Evolutionary conservation across 30 jellyfish, hydroid and myxozoan genomes (phyloP).

Genomic region (Aurelia coerulea): DNA sequence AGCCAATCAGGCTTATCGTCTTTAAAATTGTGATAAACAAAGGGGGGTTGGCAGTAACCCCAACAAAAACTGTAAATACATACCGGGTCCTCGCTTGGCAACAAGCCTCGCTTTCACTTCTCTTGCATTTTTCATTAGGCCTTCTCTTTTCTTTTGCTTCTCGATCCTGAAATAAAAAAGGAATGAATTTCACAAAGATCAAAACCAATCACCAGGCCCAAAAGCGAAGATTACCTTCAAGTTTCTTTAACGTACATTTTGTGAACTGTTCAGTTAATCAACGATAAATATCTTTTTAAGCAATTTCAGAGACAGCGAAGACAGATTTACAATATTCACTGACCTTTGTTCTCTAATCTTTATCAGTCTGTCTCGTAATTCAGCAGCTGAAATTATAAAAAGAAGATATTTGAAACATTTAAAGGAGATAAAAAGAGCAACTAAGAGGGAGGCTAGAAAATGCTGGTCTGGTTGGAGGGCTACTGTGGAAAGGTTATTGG

Average conservation of each 20-base stretch:
- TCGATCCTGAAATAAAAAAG: constrained; percentile 34
- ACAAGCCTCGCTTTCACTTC: constrained; percentile 58
- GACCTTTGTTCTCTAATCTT: not conserved
- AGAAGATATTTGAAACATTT: not conserved
- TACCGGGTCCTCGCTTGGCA: constrained; percentile 26
- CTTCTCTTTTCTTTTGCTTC: constrained; percentile 70
- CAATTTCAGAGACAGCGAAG: no score
- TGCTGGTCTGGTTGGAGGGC: no score
- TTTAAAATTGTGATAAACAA: no score
- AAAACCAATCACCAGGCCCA: not conserved
- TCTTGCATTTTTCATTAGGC: constrained; percentile 53
- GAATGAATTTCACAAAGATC: not conserved
- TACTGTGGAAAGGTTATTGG: no score
- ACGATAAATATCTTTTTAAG: no score
- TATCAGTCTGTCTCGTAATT: constrained; percentile 9
- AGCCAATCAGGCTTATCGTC: no score
- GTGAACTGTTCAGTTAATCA: no score
- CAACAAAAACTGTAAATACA: not conserved
- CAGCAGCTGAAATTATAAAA: constrained; percentile 4
- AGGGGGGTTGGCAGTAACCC: not conserved
- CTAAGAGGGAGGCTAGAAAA: not conserved
- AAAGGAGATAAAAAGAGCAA: not conserved
- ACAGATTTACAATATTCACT: not conserved
- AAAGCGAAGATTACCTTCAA: not conserved
- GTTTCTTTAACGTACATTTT: no score